These are phyloP conservation scores for Graphium colonna DNA, from an alignment of 2,888 invertebrate species.

Conservation along the genomic window DNA sequence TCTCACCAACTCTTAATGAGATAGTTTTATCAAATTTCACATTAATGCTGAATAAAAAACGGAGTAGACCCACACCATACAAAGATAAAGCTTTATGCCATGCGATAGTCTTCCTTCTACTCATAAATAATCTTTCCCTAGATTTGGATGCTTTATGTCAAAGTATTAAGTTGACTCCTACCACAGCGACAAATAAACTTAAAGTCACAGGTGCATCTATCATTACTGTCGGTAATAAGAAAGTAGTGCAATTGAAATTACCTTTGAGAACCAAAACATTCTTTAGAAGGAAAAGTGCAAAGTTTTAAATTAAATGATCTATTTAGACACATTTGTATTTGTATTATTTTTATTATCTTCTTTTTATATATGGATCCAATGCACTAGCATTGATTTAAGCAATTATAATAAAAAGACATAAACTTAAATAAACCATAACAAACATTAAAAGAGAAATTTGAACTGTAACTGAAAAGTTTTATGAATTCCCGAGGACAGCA, in stretches of 20 bases:
- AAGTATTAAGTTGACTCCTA: slow-evolving; percentile 44
- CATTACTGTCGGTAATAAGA: slow-evolving; percentile 39
- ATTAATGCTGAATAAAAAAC: slow-evolving; percentile 37
- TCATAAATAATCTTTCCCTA: slow-evolving; percentile 59
- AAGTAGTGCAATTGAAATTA: slow-evolving; percentile 55
- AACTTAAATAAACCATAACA: too few species aligned
- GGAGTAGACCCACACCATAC: slow-evolving; percentile 46
- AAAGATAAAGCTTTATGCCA: slow-evolving; percentile 64
- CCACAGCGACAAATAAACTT: slow-evolving; percentile 45
- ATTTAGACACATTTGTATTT: background rate
- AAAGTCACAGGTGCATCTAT: slow-evolving; percentile 53
- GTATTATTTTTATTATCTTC: too few species aligned
- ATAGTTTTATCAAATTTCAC: slow-evolving; percentile 51
- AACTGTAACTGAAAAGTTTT: too few species aligned
- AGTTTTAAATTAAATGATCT: slow-evolving; percentile 38
- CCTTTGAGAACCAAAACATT: slow-evolving; percentile 40
- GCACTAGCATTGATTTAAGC: too few species aligned
- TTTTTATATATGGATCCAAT: too few species aligned
- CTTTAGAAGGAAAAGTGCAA: slow-evolving; percentile 50
- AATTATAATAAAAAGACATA: too few species aligned
- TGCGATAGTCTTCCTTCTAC: slow-evolving; percentile 54
- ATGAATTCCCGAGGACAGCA: too few species aligned
- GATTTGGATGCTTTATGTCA: slow-evolving; percentile 50
- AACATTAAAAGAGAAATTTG: too few species aligned
- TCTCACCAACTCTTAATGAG: slow-evolving; percentile 54